These are phyloP conservation scores for Sebastes flavidus DNA, from an alignment of 2,797 vertebrate species.

Conservation along the genomic window DNA sequence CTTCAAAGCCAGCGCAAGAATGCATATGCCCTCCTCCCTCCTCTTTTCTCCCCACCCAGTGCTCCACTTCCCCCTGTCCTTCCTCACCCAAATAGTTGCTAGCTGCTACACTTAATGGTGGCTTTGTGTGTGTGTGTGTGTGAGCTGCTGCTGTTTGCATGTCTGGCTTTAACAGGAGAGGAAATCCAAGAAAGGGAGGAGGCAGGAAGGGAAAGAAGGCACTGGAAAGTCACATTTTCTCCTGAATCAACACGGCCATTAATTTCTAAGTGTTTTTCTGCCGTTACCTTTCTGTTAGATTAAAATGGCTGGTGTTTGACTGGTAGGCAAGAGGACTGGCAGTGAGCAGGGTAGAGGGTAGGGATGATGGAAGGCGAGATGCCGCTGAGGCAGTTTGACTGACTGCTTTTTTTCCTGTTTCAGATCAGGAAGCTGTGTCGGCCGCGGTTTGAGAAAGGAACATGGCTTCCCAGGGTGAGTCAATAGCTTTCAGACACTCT, in stretches of 20 bases:
- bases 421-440: conserved; percentile 88
- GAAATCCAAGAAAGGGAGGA: conserved; percentile 42
- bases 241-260: not conserved
- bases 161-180: conserved; percentile 45
- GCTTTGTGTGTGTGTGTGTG: conserved; percentile 76
- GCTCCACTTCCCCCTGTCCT: conserved; percentile 64
- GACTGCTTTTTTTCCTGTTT: conserved; percentile 23
- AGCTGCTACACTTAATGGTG: conserved; percentile 65
- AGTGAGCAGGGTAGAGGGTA: not conserved
- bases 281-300: not conserved
- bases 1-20: conserved; percentile 78
- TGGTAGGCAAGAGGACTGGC: not conserved
- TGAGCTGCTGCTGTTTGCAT: conserved; percentile 51
- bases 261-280: not conserved
- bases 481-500: not conserved
- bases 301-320: conserved; percentile 16
- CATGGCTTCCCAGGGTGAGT: conserved; percentile 89
- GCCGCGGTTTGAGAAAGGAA: conserved; percentile 82
- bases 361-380: not conserved
- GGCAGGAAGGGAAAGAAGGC: conserved; percentile 29
- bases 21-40: conserved; percentile 54
- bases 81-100: conserved; percentile 65
- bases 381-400: conserved; percentile 18
- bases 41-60: conserved; percentile 54
- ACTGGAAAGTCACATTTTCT: not conserved